Base-by-base conservation (phyloP, 2,797 vertebrate genomes). In the Cichlasoma orientale region DNA sequence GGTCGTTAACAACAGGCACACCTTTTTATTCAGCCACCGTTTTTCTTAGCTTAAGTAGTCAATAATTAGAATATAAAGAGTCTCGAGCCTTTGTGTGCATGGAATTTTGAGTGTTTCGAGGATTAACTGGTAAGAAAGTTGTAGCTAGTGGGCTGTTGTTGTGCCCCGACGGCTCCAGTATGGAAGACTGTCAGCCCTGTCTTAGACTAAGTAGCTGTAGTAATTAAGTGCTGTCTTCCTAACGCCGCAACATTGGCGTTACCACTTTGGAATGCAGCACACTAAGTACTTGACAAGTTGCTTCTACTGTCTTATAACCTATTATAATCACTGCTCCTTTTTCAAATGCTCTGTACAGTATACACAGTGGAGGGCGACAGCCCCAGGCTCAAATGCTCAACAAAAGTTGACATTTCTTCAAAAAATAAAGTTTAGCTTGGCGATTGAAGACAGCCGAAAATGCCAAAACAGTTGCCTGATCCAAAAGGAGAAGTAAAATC, bases 1-100 rank as follows among this genome's bases (percentile, higher is more conserved):
- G 41, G 73, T 74, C 53, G 36, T 13, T 78, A 55, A 56, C 57
- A 61, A 41, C 21, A 50, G 84, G 55, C 85, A 82, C 90, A 84
- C 75, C 77, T 89, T 71, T 9, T 59, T 13, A 66, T 33, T 31
- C 25, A 38, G 31, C 75, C 52, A 12, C 53, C 23, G 23, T 55
- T 16, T 50, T 25, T 29, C 13, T 27, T 5, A n/a, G 4, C 27
- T 33, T 6, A 61, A 72, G 53, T 77, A 52, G 1, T 1, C 0
- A 4, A 3, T n/a, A 25, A 50, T n/a, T 63, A 4, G 12, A 2
- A 21, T 18, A 3, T 33, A 16, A 12, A 10, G 2, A 19, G 44
- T 55, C 14, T 38, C 0, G 3, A 29, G 4, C 7, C 6, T 21
- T 59, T 57, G 27, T 2, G 5, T 21, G 3, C 1, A 14, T 7